A percentile compares a stretch with the other conserved stretches of the same genome.
Conservation (phyloP, 1,140 invertebrate genomes). For the Contarinia nasturtii region DNA sequence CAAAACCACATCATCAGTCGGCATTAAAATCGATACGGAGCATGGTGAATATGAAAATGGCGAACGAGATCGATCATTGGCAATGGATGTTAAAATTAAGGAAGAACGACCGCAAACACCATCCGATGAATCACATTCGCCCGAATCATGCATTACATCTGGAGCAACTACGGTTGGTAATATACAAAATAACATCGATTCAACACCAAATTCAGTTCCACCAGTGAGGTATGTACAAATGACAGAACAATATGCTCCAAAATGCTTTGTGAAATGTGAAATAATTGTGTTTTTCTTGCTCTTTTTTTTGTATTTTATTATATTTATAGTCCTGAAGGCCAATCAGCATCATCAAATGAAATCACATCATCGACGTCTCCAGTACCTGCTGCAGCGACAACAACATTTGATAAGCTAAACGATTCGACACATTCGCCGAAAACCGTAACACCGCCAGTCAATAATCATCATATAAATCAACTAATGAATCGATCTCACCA, state of each 20-base stretch:
- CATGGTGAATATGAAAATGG: slow-evolving; percentile 1
- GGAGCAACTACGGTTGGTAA: neutral
- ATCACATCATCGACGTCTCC: slow-evolving; percentile 38
- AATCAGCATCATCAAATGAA: slow-evolving; percentile 30
- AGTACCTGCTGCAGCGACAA: slow-evolving; percentile 8
- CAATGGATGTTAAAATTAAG: slow-evolving; percentile 18
- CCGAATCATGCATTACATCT: slow-evolving; percentile 1
- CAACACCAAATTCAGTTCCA: slow-evolving; percentile 5
- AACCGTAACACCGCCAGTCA: neutral
- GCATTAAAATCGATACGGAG: neutral
- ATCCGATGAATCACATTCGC: slow-evolving; percentile 5
- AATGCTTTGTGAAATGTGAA: neutral
- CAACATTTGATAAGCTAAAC: neutral
- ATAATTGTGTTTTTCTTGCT: neutral
- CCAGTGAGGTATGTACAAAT: slow-evolving; percentile 1
- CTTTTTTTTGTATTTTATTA: no score
- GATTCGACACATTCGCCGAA: neutral
- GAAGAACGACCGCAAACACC: slow-evolving; percentile 15
- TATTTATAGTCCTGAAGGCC: slow-evolving; percentile 16
- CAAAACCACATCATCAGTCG: neutral
- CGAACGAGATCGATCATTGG: neutral
- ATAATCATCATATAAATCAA: neutral
- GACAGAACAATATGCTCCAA: neutral
- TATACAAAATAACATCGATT: neutral
- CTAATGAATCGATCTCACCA: neutral